Percentiles rank a stretch among this genome's conserved stretches.
These are phyloP conservation scores for Unio delphinus DNA, from an alignment of 2,888 invertebrate species.

Conservation along the genomic window DNA sequence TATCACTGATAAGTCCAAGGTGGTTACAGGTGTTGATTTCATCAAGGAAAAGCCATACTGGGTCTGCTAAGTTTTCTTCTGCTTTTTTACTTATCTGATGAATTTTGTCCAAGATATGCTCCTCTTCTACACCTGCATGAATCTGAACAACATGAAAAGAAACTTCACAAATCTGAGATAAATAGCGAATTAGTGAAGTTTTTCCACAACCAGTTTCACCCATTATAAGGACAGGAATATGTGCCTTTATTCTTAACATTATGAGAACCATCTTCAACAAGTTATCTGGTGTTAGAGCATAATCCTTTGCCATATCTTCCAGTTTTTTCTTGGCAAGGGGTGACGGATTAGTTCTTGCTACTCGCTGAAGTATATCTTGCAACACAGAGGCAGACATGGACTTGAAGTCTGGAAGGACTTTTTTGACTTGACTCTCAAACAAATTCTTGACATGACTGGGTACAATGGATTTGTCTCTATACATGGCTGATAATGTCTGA, in stretches of 20 bases:
- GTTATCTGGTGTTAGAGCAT: conserved; percentile 54
- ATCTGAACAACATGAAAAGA: conserved; percentile 42
- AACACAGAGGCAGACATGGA: conserved; percentile 17
- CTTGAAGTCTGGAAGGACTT: conserved; percentile 22
- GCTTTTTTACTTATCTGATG: conserved; percentile 18
- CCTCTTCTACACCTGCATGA: conserved; percentile 45
- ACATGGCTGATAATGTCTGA: conserved; percentile 43
- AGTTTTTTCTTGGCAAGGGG: conserved; percentile 10
- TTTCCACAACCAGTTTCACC: conserved; percentile 60
- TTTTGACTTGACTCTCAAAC: conserved; percentile 46
- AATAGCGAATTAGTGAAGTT: conserved; percentile 47
- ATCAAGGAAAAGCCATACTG: conserved; percentile 50
- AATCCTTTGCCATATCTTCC: conserved; percentile 17
- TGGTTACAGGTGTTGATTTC: conserved; percentile 53
- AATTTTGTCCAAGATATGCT: conserved; percentile 21
- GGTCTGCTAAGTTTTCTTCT: conserved; percentile 2
- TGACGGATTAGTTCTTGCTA: conserved; percentile 22
- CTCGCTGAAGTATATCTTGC: conserved; percentile 24
- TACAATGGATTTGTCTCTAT: conserved; percentile 28
- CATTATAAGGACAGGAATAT: conserved; percentile 52
- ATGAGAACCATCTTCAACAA: conserved; percentile 52
- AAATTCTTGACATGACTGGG: conserved; percentile 26
- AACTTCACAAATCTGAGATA: conserved; percentile 39
- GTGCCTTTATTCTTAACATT: conserved; percentile 35
- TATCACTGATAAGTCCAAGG: conserved; percentile 40